Percentiles rank a stretch among this genome's conserved stretches.
These are phyloP conservation scores for Prietella phreatophila DNA, from an alignment of 2,113 vertebrate genomes.

Conservation along the genomic window DNA sequence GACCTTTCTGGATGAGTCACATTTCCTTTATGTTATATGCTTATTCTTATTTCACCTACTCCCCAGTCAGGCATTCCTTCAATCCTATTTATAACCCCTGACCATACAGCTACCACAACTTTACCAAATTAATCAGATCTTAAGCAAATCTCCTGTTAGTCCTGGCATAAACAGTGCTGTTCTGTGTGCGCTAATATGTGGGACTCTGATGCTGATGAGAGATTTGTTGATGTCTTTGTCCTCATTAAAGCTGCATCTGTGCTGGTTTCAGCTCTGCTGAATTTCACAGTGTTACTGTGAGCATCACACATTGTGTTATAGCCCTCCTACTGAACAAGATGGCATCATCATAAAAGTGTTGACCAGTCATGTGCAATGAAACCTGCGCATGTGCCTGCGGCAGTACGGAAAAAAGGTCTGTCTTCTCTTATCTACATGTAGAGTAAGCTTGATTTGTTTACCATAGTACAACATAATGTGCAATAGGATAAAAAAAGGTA, in stretches of 20 bases:
- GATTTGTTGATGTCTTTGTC: slow-evolving; percentile 36
- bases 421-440: not conserved
- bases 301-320: slow-evolving; percentile 32
- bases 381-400: not conserved
- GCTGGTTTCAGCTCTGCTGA: slow-evolving; percentile 22
- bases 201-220: slow-evolving; percentile 26
- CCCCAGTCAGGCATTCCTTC: not conserved
- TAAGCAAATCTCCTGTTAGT: slow-evolving; percentile 33
- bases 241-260: slow-evolving; percentile 40
- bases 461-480: not conserved
- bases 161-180: slow-evolving; percentile 18
- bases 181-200: slow-evolving; percentile 8
- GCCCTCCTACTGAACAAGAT: slow-evolving; percentile 23
- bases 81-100: slow-evolving; percentile 16
- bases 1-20: slow-evolving; percentile 32
- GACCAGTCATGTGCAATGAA: slow-evolving; percentile 30
- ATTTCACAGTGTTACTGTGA: slow-evolving; percentile 16
- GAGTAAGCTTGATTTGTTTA: slow-evolving; percentile 2
- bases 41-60: slow-evolving; percentile 34
- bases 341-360: slow-evolving; percentile 4
- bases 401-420: not conserved
- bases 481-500: not conserved
- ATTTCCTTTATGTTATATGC: slow-evolving; percentile 21
- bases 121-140: slow-evolving; percentile 28
- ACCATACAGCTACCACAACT: slow-evolving; percentile 13